These are phyloP conservation scores for Bombus pyrosoma DNA, from an alignment of 1,140 invertebrate genomes.

Conservation along the genomic window DNA sequence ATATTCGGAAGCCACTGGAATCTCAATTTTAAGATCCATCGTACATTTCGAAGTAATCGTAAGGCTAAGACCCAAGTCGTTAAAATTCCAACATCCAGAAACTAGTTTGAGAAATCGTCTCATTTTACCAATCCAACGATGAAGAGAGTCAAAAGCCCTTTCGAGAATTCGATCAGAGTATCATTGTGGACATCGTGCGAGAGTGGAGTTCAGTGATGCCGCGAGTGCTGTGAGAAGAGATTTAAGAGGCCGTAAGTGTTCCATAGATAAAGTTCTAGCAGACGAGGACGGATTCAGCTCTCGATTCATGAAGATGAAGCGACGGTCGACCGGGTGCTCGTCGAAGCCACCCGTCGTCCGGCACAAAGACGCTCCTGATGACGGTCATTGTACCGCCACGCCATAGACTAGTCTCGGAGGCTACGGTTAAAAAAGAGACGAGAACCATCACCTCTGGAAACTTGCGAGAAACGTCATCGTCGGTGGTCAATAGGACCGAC, in stretches of 20 bases:
- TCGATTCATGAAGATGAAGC: conserved; percentile 67
- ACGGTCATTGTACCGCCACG: conserved; percentile 74
- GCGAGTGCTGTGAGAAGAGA: conserved; percentile 47
- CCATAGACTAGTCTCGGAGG: conserved; percentile 64
- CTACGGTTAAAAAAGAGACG: conserved; percentile 61
- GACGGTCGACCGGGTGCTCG: conserved; percentile 68
- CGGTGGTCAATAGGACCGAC: conserved; percentile 65
- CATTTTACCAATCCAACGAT: neutral
- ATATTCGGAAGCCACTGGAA: neutral
- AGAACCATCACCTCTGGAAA: conserved; percentile 45
- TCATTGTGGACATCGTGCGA: conserved; percentile 18
- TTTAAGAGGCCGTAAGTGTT: neutral
- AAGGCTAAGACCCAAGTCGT: no score
- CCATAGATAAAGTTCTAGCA: conserved; percentile 12
- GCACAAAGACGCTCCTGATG: conserved; percentile 78
- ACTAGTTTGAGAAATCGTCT: neutral
- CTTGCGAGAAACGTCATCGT: conserved; percentile 67
- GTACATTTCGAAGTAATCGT: no score
- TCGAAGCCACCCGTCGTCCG: conserved; percentile 74
- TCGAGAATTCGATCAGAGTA: neutral
- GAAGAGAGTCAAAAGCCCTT: neutral
- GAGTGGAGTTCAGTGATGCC: conserved; percentile 40
- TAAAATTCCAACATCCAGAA: neutral
- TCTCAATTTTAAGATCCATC: neutral
- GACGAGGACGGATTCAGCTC: conserved; percentile 3